These are phyloP conservation scores for Pavo muticus DNA, from an alignment of 2,113 vertebrate species.

Conservation along the genomic window DNA sequence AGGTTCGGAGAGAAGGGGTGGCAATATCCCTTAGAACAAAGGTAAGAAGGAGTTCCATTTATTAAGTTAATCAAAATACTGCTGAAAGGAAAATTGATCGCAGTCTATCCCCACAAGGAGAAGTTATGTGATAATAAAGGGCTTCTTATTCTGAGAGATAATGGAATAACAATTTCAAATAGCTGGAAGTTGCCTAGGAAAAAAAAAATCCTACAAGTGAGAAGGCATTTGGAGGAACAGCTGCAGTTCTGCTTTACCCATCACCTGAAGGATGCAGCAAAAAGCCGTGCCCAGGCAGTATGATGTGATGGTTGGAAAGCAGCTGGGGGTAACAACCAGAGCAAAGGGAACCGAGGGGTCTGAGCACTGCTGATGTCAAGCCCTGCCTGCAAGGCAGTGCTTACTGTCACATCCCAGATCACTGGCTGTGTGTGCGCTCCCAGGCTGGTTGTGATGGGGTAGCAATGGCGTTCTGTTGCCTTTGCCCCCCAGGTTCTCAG, in stretches of 20 bases:
- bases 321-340: neutral
- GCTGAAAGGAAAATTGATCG: neutral
- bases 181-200: neutral
- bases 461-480: neutral
- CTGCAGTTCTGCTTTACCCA: neutral
- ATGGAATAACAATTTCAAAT: neutral
- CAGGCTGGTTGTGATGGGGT: neutral
- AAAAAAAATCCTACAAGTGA: neutral
- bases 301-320: fast-evolving
- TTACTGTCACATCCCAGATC: fast-evolving
- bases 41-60: slow-evolving; percentile 14
- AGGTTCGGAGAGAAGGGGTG: neutral
- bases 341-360: neutral
- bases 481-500: neutral
- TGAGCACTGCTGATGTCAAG: fast-evolving
- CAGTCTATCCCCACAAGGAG: neutral
- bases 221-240: neutral
- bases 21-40: neutral
- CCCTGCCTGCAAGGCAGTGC: fast-evolving
- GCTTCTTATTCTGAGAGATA: neutral
- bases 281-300: fast-evolving
- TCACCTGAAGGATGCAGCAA: neutral
- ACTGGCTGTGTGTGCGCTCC: neutral
- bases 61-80: slow-evolving; percentile 27
- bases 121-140: neutral